These are phyloP conservation scores for Pongo pygmaeus DNA, from an alignment of 2,113 vertebrate species.

Conservation along the genomic window DNA sequence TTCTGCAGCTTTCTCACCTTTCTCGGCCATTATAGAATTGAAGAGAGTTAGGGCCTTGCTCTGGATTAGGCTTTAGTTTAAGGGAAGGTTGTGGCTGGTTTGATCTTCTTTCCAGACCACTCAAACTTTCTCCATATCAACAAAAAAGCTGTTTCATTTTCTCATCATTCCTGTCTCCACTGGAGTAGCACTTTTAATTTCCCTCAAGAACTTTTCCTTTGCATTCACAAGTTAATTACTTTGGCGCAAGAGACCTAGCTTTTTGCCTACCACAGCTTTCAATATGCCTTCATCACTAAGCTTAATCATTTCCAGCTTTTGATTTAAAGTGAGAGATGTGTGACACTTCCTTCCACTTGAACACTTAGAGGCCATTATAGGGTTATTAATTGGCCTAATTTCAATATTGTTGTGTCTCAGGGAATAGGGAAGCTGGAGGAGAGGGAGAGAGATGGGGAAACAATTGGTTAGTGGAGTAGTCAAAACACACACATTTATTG, in stretches of 20 bases:
- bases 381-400: neutral
- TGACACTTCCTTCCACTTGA: neutral
- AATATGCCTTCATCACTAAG: neutral
- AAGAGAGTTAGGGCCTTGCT: neutral
- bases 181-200: neutral
- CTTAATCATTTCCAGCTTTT: neutral
- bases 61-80: neutral
- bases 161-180: neutral
- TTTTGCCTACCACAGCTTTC: neutral
- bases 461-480: neutral
- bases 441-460: neutral
- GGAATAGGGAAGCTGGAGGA: neutral
- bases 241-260: neutral
- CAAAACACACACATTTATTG: neutral
- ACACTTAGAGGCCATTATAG: neutral
- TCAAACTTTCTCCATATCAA: neutral
- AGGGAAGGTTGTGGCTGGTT: neutral
- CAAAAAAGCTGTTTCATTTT: neutral
- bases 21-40: neutral
- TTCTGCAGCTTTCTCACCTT: neutral
- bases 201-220: neutral
- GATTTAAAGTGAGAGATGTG: neutral
- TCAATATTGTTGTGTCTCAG: neutral
- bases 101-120: neutral
- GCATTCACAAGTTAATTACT: neutral